A percentile compares a stretch with the other conserved stretches of the same genome.
Conservation (phyloP, 2,888 invertebrate genomes). For the Drosophila robusta region DNA sequence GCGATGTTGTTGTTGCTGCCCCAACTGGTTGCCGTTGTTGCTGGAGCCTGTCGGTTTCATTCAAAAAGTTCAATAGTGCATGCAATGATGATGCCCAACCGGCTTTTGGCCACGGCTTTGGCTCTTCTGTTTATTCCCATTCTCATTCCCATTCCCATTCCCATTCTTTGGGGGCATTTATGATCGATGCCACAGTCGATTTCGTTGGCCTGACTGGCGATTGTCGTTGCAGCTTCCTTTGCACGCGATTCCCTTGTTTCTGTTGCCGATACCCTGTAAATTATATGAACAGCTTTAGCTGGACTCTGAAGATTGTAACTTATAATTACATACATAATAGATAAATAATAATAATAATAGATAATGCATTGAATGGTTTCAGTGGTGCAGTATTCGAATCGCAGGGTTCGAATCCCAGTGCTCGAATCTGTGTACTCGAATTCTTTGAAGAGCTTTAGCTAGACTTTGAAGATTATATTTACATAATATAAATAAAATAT, state of each 20-base stretch:
- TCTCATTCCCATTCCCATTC: conserved; percentile 37
- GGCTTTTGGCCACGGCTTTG: conserved; percentile 25
- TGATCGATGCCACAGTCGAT: conserved; percentile 78
- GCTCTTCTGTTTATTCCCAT: conserved; percentile 44
- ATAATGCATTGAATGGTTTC: too few relatives aligned
- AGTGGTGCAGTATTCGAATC: too few relatives aligned
- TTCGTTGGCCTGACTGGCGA: conserved; percentile 62
- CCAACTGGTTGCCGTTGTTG: conserved; percentile 39
- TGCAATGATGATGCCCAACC: conserved; percentile 60
- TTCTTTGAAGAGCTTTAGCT: background rate
- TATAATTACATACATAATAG: background rate
- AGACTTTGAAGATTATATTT: too few relatives aligned
- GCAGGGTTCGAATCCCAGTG: too few relatives aligned
- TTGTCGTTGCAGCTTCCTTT: conserved; percentile 61
- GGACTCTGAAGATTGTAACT: background rate
- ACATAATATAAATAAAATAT: too few relatives aligned
- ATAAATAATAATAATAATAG: too few relatives aligned
- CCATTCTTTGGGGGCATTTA: conserved; percentile 53
- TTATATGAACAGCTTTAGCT: background rate
- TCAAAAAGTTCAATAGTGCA: conserved; percentile 80
- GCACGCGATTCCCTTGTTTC: conserved; percentile 56
- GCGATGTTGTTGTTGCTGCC: conserved; percentile 57
- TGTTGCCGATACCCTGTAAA: conserved; percentile 28
- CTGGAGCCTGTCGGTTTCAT: conserved; percentile 77
- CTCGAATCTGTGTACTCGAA: too few relatives aligned